Conservation (phyloP, 2,797 vertebrate genomes). For the Rachycentron canadum region DNA sequence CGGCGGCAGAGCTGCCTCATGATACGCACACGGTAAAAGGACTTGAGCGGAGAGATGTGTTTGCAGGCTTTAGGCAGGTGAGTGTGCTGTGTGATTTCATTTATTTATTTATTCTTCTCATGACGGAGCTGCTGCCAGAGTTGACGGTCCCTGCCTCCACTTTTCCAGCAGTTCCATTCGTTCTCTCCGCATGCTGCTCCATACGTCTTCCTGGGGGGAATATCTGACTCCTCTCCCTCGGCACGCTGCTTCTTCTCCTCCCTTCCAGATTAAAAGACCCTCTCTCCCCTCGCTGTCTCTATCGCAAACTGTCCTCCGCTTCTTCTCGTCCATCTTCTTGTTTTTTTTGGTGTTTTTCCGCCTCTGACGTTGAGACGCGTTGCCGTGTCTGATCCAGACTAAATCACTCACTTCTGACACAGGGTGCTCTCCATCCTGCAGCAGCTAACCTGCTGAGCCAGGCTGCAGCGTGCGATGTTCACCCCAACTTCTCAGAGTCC, state of each 20-base stretch:
- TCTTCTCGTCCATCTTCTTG: background rate
- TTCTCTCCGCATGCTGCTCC: slow-evolving; percentile 33
- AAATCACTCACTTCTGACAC: slow-evolving; percentile 29
- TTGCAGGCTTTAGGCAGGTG: slow-evolving; percentile 69
- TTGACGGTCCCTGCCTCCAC: background rate
- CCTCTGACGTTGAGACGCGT: slow-evolving; percentile 36
- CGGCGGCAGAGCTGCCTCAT: slow-evolving; percentile 43
- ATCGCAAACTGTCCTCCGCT: background rate
- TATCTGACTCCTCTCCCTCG: slow-evolving; percentile 25
- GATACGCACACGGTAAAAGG: slow-evolving; percentile 11
- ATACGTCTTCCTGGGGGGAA: slow-evolving; percentile 10
- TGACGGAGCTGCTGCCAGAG: background rate
- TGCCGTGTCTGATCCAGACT: slow-evolving; percentile 16
- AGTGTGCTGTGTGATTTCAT: no score
- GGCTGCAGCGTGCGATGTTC: slow-evolving; percentile 12
- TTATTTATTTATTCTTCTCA: background rate
- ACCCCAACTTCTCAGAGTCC: slow-evolving; percentile 30
- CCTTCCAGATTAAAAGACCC: slow-evolving; percentile 31
- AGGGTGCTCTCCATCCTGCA: slow-evolving; percentile 19
- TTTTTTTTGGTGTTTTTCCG: slow-evolving; percentile 3
- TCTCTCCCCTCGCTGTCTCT: no score
- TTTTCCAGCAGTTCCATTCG: background rate
- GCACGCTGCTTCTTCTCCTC: slow-evolving; percentile 3
- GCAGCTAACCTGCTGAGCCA: slow-evolving; percentile 42
- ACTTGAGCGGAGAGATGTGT: slow-evolving; percentile 46